Base-by-base conservation (phyloP, 2,888 invertebrate genomes). In the Aspidiotus destructor region DNA sequence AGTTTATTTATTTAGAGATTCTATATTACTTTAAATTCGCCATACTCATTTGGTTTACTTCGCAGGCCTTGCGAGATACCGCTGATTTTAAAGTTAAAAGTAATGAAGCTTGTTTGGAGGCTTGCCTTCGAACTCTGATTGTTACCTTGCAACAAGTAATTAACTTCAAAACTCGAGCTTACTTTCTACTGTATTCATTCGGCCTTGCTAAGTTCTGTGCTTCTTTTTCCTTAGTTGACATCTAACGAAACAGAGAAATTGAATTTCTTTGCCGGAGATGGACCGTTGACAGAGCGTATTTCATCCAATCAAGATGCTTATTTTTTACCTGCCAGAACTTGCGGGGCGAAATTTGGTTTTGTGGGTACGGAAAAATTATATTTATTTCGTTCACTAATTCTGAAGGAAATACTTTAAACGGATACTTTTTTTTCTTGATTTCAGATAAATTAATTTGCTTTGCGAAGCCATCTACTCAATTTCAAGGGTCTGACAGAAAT, bases 301-400 rank as follows among this genome's bases (percentile, higher is more conserved):
- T 57, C 65, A 16, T 48, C 78, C 52, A 80, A 77, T 71, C 80
- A 80, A 71, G 91, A 91, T 75, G 86, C 89, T 8, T 90, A 89
- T 76, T 89, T 97, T 73, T 96, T 96, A 0, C 97, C 94, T 78
- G 96, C 96, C 0, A 82, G 92, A 67, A 96, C 95, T 0, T 93
- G 92, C 10, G 95, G 95, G 1, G 95, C 93, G 0, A 87, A 89
- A 74, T 97, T 96, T 81, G 92, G 91, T 78, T 88, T 89, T 41
- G 88, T 89, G 28, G 91, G 91, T 82, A 73, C 40, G 48, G 48
- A 48, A 13, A 48, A 48, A 48, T 48, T 48, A 28, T 48, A 3
- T 48, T 48, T 48, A n/a, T 48, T 48, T 48, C n/a, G 48, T 48
- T 48, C 48, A 48, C 3, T 5, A 28, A 28, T 28, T 28, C 28